Evolutionary conservation across 2,888 invertebrate species (phyloP), one percentile per base, ranked within the genome.

Genomic region (Drosophila neotestacea): DNA sequence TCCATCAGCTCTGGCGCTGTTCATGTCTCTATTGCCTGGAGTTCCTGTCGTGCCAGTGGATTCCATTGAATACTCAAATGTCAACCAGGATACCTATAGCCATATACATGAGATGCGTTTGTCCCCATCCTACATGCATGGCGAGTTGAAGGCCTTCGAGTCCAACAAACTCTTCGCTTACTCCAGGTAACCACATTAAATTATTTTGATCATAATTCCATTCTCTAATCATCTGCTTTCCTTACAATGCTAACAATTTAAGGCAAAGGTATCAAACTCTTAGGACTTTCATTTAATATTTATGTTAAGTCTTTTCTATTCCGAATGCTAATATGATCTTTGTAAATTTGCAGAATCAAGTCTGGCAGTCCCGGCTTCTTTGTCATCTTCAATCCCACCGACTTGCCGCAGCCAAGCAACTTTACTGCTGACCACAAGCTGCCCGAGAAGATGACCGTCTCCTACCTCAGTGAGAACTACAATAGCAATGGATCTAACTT

Each of bases 1-100:
- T 70, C 82, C 74, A 55, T 91, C 92, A 0, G 94, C 94, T 55
- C 75, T 94, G 38, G 95, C 95, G 27, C 94, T 96, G 88, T 94
- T 98, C 87, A 94, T 95, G 50, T 93, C 97, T 90, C 92, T 98
- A 62, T 92, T 98, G 73, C 97, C 97, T 0, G 98, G 98, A 47
- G 95, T 96, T 5, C 95, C 97, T 0, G 93, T 96, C 9, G 88
- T 92, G 0, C 93, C 94, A 63, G 88, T 94, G 0, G 74, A 81
- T 28, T 81, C 81, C 2, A 52, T 79, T 5, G 74, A 66, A 3
- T 86, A 87, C 46, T 61, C 68, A 0, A 84, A 90, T 42, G 73
- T 91, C 9, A 81, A 72, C 2, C 46, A 63, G 28, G 34, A 56
- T 10, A 85, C 81, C 2, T 89, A 85, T 61, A 75, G 81, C 39